A percentile compares a stretch with the other conserved stretches of the same genome.
Evolutionary conservation across 2,113 vertebrate species (phyloP).

Genomic region (Festucalex cinctus): DNA sequence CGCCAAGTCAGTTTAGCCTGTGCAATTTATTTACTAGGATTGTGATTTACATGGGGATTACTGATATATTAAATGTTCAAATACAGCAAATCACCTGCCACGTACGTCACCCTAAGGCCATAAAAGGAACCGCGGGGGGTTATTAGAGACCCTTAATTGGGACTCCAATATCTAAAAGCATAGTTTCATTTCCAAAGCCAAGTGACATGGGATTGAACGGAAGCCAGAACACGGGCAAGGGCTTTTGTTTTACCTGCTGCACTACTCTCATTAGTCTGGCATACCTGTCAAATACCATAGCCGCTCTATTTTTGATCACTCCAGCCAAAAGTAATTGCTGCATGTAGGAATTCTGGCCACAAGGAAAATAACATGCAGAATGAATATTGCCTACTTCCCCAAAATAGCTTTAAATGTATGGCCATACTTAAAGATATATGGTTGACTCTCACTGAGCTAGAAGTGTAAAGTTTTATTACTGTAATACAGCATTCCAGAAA

Average conservation of each 20-base stretch:
- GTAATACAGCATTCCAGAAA: background rate
- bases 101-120: conserved; percentile 12
- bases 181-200: conserved; percentile 40
- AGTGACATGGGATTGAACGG: conserved; percentile 38
- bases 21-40: conserved; percentile 25
- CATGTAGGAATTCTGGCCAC: conserved; percentile 22
- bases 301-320: conserved; percentile 36
- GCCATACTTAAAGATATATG: background rate
- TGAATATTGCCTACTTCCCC: background rate
- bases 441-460: background rate
- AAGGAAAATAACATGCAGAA: conserved; percentile 20
- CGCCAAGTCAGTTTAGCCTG: conserved; percentile 23
- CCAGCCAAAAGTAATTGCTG: conserved; percentile 34
- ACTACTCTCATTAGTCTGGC: conserved; percentile 44
- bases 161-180: conserved; percentile 33
- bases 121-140: conserved; percentile 34
- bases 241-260: conserved; percentile 57
- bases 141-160: conserved; percentile 55
- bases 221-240: conserved; percentile 51
- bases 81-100: conserved; percentile 28
- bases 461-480: background rate
- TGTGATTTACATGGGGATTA: conserved; percentile 21
- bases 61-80: conserved; percentile 28
- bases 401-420: background rate
- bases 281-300: conserved; percentile 54